A percentile compares a stretch with the other conserved stretches of the same genome.
phyloP scores from a whole-genome alignment of 2,113 vertebrate species.

The Erythrolamprus reginae region DNA sequence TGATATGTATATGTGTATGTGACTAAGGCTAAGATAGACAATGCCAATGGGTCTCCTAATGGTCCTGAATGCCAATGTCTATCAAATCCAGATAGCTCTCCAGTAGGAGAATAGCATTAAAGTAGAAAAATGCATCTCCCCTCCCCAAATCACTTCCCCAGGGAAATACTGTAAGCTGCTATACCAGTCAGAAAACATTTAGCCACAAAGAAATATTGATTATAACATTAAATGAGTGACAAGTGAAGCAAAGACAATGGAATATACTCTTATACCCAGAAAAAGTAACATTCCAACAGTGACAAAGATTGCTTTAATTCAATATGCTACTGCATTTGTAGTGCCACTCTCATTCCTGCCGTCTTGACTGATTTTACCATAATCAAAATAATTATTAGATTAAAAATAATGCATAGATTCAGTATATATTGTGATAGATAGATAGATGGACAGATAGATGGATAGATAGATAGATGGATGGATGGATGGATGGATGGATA shows the following conservation, averaged over 20 bases:
- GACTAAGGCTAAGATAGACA: not conserved
- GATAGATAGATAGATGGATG: too few species aligned
- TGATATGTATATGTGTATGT: too few species aligned
- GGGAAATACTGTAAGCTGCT: not conserved
- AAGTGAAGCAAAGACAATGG: not conserved
- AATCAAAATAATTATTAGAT: not conserved
- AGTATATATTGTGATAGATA: not conserved
- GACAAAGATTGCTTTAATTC: not conserved
- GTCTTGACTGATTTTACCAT: not conserved
- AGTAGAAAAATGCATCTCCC: not conserved
- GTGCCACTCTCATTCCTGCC: not conserved
- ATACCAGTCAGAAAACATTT: not conserved
- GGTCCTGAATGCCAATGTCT: not conserved
- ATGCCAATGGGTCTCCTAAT: not conserved
- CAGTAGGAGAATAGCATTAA: not conserved
- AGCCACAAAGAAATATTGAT: not conserved
- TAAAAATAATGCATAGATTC: not conserved
- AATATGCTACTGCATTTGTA: not conserved
- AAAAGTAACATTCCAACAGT: not conserved
- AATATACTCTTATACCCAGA: not conserved
- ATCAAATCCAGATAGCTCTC: too few species aligned
- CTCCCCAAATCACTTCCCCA: not conserved
- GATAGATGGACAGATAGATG: too few species aligned
- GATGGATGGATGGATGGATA: too few species aligned
- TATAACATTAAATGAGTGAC: not conserved